Base-by-base conservation (phyloP, 2,888 invertebrate genomes). In the Eristalis arbustorum region DNA sequence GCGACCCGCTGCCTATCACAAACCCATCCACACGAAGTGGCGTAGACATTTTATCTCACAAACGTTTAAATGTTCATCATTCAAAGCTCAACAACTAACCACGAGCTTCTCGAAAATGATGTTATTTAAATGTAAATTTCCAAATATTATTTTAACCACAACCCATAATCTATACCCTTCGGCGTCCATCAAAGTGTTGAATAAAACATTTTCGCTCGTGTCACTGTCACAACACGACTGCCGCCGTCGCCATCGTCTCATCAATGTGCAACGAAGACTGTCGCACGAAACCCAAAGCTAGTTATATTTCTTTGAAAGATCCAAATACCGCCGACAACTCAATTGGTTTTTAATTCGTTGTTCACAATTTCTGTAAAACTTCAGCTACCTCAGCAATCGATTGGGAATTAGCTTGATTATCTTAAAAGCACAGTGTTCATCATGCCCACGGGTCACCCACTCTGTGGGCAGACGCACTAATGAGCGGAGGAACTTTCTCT, bases 361-460 rank as follows among this genome's bases (percentile, higher is more conserved):
- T 56, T 67, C 28, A 49, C 56, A 23, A 68, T 34, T 68, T 68
- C 56, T 56, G 18, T n/a, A 13, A 13, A 68, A 57, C 23, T 68
- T 37, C 10, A 49, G 49, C 28, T 49, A 18, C 42, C 25, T 25
- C 25, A 25, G 14, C 25, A 40, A 40, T 49, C 49, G 49, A 49
- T 49, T 49, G 18, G 18, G 18, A 49, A 49, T 49, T 49, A 49
- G 18, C 49, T 18, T 49, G 49, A 49, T 49, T 49, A 49, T 49
- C 49, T 49, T 8, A 18, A 49, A 49, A 49, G 49, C 49, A n/a
- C 49, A 49, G 18, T 5, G 49, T 18, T 49, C 18, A 18, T 49
- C 49, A 18, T 49, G n/a, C 18, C 49, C 18, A 49, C 49, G 18
- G 49, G 49, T 49, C 49, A 18, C 49, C 49, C 49, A 18, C 49